Conservation (phyloP, 2,888 invertebrate species). For the Hypomecis punctinalis region DNA sequence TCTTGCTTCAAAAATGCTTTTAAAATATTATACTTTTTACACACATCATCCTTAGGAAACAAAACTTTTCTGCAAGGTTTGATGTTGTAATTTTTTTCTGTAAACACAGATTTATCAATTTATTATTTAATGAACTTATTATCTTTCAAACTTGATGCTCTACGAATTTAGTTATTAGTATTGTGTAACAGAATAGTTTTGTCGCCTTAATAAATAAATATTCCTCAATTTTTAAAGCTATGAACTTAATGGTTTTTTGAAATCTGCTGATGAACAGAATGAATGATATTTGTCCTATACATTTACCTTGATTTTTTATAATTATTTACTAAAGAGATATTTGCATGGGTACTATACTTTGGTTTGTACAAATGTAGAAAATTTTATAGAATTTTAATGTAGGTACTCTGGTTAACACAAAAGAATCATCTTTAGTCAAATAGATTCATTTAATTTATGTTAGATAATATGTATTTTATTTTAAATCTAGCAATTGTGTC, state of each 20-base stretch:
- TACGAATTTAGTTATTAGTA: background rate
- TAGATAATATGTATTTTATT: background rate
- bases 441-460: background rate
- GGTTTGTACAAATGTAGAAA: constrained; percentile 35
- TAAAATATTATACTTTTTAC: background rate
- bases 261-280: constrained; percentile 1
- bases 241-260: background rate
- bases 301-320: constrained; percentile 6
- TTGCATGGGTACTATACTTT: constrained; percentile 23
- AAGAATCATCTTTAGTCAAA: background rate
- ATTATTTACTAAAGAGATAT: constrained; percentile 25
- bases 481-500: background rate
- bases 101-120: background rate
- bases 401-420: too few species aligned
- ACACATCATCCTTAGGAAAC: background rate
- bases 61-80: constrained; percentile 12
- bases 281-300: background rate
- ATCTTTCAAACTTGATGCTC: too few species aligned
- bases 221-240: background rate
- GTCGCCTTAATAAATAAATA: background rate
- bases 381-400: background rate
- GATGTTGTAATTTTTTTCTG: too few species aligned
- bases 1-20: background rate
- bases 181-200: constrained; percentile 8
- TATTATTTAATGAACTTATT: too few species aligned